phyloP scores from a whole-genome alignment of 2,797 vertebrate species.

The Gymnoscopelus microlampas region DNA sequence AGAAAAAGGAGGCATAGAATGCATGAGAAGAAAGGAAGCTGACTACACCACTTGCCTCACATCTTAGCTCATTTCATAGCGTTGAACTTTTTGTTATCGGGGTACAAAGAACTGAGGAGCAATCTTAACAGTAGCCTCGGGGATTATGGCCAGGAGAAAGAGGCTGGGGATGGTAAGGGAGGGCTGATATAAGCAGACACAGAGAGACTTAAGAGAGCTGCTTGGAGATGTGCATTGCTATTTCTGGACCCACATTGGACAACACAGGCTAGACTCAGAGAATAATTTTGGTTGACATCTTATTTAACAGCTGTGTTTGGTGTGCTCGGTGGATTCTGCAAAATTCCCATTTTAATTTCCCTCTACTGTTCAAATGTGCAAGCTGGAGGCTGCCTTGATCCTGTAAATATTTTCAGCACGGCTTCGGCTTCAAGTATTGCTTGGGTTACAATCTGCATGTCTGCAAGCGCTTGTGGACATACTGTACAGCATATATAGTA shows the following conservation, averaged over 20 bases:
- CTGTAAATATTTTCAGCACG: not conserved
- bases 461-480: not conserved
- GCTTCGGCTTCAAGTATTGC: not conserved
- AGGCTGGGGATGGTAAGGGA: constrained; percentile 3
- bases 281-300: constrained; percentile 12
- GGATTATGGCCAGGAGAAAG: constrained; percentile 29
- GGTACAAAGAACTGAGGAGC: constrained; percentile 43
- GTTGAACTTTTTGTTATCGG: constrained; percentile 6
- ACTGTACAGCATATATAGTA: not conserved
- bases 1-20: constrained; percentile 32
- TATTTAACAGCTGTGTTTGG: constrained; percentile 29
- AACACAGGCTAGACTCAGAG: constrained; percentile 17
- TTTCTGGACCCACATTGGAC: constrained; percentile 19
- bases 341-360: not conserved
- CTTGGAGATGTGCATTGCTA: constrained; percentile 21
- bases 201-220: constrained; percentile 16
- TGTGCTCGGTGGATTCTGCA: constrained; percentile 14
- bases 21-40: constrained; percentile 8
- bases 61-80: constrained; percentile 45
- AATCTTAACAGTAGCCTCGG: constrained; percentile 39
- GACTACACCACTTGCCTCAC: constrained; percentile 13
- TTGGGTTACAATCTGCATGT: not conserved
- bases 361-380: constrained; percentile 3
- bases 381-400: not conserved
- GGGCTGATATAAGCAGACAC: constrained; percentile 1